Conservation (phyloP, 2,888 invertebrate species). For the Oscheius sp. region DNA sequence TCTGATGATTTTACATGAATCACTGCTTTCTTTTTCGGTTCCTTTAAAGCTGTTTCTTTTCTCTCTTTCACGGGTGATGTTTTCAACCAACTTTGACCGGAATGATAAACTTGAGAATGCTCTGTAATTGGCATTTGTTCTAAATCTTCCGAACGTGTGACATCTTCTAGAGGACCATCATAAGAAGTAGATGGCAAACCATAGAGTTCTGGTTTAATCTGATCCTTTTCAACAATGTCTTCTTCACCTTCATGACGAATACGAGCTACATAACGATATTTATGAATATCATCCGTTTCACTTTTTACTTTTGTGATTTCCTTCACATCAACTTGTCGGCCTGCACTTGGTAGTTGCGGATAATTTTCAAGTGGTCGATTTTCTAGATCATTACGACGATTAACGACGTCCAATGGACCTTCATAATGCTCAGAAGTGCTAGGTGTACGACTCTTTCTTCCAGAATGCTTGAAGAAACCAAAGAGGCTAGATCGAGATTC, state of each 20-base stretch:
- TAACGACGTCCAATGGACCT: conserved; percentile 15
- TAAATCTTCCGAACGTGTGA: conserved; percentile 28
- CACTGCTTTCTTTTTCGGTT: conserved; percentile 15
- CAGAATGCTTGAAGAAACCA: conserved; percentile 10
- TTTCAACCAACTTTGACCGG: conserved; percentile 23
- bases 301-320: neutral
- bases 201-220: conserved; percentile 34
- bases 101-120: conserved; percentile 36
- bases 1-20: conserved; percentile 9
- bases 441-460: neutral
- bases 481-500: neutral
- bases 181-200: conserved; percentile 28
- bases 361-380: conserved; percentile 19
- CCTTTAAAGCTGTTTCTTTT: neutral
- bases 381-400: conserved; percentile 18
- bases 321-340: neutral
- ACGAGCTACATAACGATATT: conserved; percentile 36
- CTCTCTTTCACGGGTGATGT: neutral
- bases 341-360: neutral
- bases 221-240: conserved; percentile 32
- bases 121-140: conserved; percentile 32
- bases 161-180: conserved; percentile 36
- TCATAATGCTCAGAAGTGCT: conserved; percentile 8
- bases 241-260: conserved; percentile 45
- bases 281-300: neutral